Percentiles rank a stretch among this genome's conserved stretches.
These are phyloP conservation scores for Vanessa tameamea DNA, from an alignment of 1,140 invertebrate species.

Conservation along the genomic window DNA sequence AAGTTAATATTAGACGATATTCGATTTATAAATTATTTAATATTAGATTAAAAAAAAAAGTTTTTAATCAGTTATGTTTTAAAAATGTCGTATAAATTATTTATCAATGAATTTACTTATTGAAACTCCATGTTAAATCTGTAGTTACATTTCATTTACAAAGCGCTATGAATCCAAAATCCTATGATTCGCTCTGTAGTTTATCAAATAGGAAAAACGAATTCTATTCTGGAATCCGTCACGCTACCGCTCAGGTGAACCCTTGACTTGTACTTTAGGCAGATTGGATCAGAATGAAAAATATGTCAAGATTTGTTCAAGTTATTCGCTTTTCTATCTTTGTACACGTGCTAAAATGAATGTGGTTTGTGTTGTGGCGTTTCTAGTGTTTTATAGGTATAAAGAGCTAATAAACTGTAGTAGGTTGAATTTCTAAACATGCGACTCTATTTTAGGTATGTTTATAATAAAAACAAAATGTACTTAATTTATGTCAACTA, in stretches of 20 bases:
- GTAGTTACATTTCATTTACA: no score
- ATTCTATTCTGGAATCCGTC: slow-evolving; percentile 14
- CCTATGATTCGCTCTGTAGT: background rate
- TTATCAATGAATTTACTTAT: no score
- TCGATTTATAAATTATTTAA: no score
- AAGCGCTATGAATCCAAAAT: no score
- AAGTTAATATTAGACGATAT: no score
- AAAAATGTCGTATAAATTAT: no score
- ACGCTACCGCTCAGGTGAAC: slow-evolving; percentile 17
- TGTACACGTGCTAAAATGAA: slow-evolving; percentile 7
- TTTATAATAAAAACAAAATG: no score
- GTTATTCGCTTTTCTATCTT: slow-evolving; percentile 3
- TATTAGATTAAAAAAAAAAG: no score
- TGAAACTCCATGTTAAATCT: no score
- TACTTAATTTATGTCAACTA: no score
- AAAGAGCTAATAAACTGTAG: background rate
- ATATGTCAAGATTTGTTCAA: slow-evolving; percentile 23
- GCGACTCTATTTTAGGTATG: no score
- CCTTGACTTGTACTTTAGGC: slow-evolving; percentile 41
- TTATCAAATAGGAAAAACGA: slow-evolving; percentile 13
- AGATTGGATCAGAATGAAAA: slow-evolving; percentile 46
- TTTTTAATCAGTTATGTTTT: no score
- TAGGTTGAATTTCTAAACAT: background rate
- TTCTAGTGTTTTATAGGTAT: background rate
- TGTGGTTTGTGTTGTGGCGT: background rate